Base-by-base conservation (phyloP, 53 echinoderm and acorn worm species). In the Arbacia lixula region DNA sequence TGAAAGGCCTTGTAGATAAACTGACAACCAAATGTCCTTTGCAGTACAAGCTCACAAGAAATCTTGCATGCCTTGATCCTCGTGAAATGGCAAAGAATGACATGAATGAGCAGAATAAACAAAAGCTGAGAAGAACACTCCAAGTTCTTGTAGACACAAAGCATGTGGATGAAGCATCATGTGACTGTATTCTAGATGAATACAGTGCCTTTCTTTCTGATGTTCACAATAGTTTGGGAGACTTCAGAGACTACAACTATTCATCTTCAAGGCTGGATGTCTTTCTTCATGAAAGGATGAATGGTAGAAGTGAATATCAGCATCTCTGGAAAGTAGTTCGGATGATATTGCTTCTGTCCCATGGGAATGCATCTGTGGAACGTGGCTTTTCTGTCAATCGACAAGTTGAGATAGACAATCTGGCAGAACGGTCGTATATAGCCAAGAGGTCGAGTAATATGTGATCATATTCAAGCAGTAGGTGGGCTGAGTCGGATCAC, bases 311-410 rank as follows among this genome's bases (percentile, higher is more conserved):
- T 85, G 60, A 72, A 71, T 71, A 56, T 71, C 58, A 22, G 31
- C 36, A 51, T 53, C 60, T 89, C 22, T 89, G 85, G 89, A 55
- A 78, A 56, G 60, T 78, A 27, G 85, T 85, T 25, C 28, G 53
- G 40, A 85, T 22, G 66, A 26, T 89, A 20, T 53, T 89, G 19
- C 26, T 89, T 17, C 35, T 89, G 22, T 89, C 89, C 54, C 85
- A 89, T 85, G 78, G 89, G 22, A 75, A 89, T 29, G 89, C 77
- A 12, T 72, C 72, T 37, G 85, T 89, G 4, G 85, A 85, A 66
- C 49, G 85, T 35, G 89, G 77, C 6, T 89, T 89, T 56, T 85
- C 85, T 36, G 63, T 85, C 65, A 85, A 85, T 27, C 64, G 36
- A 52, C 84, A 84, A 42, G 71, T 84, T 36, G 85, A 53, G 29